Conservation (phyloP, 2,888 invertebrate species). For the Cheilosia vernalis region DNA sequence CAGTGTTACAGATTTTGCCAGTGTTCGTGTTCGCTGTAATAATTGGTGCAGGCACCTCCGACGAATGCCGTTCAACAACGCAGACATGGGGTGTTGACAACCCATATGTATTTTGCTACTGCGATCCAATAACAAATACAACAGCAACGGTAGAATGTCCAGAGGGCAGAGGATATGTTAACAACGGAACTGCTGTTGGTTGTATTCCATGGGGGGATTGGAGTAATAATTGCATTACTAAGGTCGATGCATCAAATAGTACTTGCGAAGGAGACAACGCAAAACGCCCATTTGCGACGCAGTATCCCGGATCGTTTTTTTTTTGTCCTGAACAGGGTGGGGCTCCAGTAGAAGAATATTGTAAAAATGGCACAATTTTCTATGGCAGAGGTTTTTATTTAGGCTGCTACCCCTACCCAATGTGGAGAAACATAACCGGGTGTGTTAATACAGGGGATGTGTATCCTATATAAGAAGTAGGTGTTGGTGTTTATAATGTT, state of each 20-base stretch:
- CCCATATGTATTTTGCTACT: constrained; percentile 80
- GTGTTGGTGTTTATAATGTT: too few relatives aligned
- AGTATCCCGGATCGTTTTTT: constrained; percentile 71
- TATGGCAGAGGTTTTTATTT: constrained; percentile 63
- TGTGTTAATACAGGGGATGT: constrained; percentile 8
- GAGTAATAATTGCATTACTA: constrained; percentile 59
- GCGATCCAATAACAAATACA: constrained; percentile 77
- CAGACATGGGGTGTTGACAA: constrained; percentile 79
- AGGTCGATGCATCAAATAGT: not conserved
- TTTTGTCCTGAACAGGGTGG: constrained; percentile 59
- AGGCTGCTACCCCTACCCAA: constrained; percentile 76
- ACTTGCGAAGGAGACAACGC: constrained; percentile 36
- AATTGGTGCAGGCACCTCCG: constrained; percentile 4
- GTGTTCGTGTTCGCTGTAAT: constrained; percentile 9
- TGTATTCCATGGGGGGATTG: constrained; percentile 79
- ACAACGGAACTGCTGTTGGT: constrained; percentile 79
- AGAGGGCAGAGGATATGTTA: constrained; percentile 79
- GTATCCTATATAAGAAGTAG: too few relatives aligned
- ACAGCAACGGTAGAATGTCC: constrained; percentile 77
- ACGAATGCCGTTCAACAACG: constrained; percentile 8
- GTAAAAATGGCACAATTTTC: constrained; percentile 72
- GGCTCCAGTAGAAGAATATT: constrained; percentile 54
- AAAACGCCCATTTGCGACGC: constrained; percentile 68
- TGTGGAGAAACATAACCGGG: constrained; percentile 67
- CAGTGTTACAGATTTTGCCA: constrained; percentile 2